phyloP scores from a whole-genome alignment of 1,140 invertebrate species.

The Drosophila pandora region DNA sequence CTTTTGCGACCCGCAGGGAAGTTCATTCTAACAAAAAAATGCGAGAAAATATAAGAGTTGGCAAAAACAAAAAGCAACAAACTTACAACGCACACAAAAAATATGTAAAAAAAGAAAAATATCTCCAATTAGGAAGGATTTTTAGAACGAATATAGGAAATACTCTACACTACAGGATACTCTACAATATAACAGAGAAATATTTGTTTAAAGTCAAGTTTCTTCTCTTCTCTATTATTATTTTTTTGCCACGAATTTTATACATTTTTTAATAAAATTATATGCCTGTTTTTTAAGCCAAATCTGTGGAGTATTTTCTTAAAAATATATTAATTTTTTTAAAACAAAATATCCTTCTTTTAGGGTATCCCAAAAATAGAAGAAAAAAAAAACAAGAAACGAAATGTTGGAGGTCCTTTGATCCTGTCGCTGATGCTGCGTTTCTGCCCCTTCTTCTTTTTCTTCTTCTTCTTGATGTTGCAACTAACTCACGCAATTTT shows the following conservation, averaged over 20 bases:
- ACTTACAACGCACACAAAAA: constrained; percentile 46
- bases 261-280: too few species aligned
- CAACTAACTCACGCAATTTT: constrained; percentile 77
- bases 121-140: background rate
- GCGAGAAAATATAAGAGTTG: constrained; percentile 35
- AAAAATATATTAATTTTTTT: background rate
- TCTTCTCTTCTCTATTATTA: too few species aligned
- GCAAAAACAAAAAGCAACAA: constrained; percentile 38
- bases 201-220: too few species aligned
- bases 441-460: constrained; percentile 14
- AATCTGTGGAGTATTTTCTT: too few species aligned
- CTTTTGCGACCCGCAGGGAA: constrained; percentile 41
- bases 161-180: background rate
- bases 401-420: constrained; percentile 56
- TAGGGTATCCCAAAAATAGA: constrained; percentile 15
- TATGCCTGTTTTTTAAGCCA: too few species aligned
- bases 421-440: constrained; percentile 59
- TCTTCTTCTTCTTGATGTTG: constrained; percentile 11
- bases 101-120: background rate
- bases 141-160: background rate
- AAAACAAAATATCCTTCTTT: background rate
- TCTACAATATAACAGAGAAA: too few species aligned
- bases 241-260: too few species aligned
- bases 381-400: constrained; percentile 4
- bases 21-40: constrained; percentile 36